Base-by-base conservation (phyloP, 2,113 vertebrate species). In the Rhipidura dahli region DNA sequence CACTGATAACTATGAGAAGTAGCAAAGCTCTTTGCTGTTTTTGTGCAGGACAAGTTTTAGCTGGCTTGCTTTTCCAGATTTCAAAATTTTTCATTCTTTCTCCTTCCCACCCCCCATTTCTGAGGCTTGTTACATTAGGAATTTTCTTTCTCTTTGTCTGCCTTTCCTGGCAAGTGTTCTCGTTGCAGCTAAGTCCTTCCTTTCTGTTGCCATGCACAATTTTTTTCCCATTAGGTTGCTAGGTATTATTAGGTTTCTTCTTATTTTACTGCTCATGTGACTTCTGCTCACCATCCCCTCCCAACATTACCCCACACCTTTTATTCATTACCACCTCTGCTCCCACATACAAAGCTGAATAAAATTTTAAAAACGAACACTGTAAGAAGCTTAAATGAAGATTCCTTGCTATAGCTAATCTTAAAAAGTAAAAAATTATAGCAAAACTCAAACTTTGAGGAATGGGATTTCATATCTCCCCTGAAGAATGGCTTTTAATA, bases 211-310 rank as follows among this genome's bases (percentile, higher is more conserved):
- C 85, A 96, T 68, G 93, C 53, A 84, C 51, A 9, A 10, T 39
- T 85, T 96, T 86, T 86, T 80, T 11, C 6, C 2, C 4, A 6
- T 68, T 73, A 84, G 44, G 94, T 96, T 97, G 93, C 96, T 96
- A 96, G 51, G 90, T 94, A 89, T 69, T 94, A 79, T 89, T 89
- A 93, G 56, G 82, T 92, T 90, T 93, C 60, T 90, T 91, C 90
- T 96, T 91, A 83, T 89, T 96, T 94, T 95, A 68, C 83, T 88
- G 42, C 72, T 93, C 95, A 96, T 90, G 83, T 96, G 94, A 96
- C 82, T 96, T 93, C 49, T 90, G 82, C 76, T 96, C 76, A 92
- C 94, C 37, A 78, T 75, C 50, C 51, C 21, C 57, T 92, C 89
- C 40, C 35, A 93, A 21, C 64, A 84, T 93, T 56, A 92, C 86